These are phyloP conservation scores for Bergia puertoricense DNA, from an alignment of 92 coral and sea anemone species.

Conservation along the genomic window DNA sequence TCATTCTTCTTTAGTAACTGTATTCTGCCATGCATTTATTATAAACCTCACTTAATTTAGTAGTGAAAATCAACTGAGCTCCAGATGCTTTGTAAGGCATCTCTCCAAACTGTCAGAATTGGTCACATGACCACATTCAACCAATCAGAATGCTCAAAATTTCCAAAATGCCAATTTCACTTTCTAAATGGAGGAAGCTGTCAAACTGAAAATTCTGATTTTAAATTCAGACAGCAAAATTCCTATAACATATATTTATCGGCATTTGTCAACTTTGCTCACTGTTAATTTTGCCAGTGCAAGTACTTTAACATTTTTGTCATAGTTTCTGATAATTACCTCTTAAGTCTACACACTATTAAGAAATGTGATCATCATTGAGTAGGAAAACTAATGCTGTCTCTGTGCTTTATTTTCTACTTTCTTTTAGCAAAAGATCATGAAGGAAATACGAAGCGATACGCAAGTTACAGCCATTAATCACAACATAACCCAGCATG, in stretches of 20 bases:
- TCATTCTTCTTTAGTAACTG: too few relatives aligned
- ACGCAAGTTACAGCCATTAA: constrained; percentile 4
- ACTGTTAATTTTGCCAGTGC: too few relatives aligned
- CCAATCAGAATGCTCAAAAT: too few relatives aligned
- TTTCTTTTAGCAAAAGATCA: background rate
- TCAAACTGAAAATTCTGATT: background rate
- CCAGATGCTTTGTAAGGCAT: too few relatives aligned
- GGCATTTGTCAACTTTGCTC: background rate
- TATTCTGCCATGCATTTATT: too few relatives aligned
- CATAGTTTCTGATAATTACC: constrained; percentile 15
- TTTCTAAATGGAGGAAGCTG: too few relatives aligned
- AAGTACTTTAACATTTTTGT: background rate
- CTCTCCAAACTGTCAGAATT: too few relatives aligned
- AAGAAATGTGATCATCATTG: background rate
- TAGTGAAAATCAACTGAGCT: too few relatives aligned
- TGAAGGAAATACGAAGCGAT: background rate
- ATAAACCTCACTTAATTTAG: too few relatives aligned
- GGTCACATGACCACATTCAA: too few relatives aligned
- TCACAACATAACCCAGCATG: constrained; percentile 77
- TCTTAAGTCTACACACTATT: background rate
- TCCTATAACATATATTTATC: too few relatives aligned
- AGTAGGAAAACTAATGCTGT: background rate
- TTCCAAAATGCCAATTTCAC: too few relatives aligned
- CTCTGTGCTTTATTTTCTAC: background rate
- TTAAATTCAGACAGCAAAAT: background rate